Evolutionary conservation across 2,888 invertebrate genomes (phyloP), one percentile per base, ranked within the genome.

Genomic region (Drosophila acutilabella): DNA sequence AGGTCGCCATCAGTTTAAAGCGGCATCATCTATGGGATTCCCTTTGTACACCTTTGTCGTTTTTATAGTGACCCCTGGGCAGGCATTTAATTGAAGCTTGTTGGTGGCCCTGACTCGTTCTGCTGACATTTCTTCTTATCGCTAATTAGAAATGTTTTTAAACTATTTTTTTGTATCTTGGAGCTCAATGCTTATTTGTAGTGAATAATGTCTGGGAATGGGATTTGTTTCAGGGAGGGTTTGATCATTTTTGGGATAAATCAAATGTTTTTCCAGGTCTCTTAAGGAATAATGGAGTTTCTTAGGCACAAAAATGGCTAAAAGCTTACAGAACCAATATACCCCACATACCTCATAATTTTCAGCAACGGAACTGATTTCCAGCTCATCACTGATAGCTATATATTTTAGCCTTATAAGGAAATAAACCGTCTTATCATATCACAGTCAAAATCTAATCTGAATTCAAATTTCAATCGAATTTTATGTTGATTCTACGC

Each of bases 21-120:
- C 76, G 88, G 85, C 88, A 78, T 18, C 84, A 64, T 81, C 88
- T 81, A 78, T 74, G 61, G 48, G 53, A 33, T 53, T 54, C 18
- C 30, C 11, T 2, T 6, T 14, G 16, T 42, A 33, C 2, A 54
- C 16, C 58, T 16, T 23, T n/a, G 23, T 16, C 26, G 8, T 57
- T 54, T 72, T 54, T 38, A 6, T 30, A 30, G 30, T 77, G 71
- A 76, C 66, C 77, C 66, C 58, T 64, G 57, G 51, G 54, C 64
- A 3, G 48, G 23, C 69, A 60, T 81, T 84, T 89, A 83, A 83
- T 83, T 83, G 89, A 88, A 84, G 66, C 79, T 78, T 81, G 66
- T 61, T 72, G 83, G 89, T 84, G 89, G 83, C 60, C 87, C 48
- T 20, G 26, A 20, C 42, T 45, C 36, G 45, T 18, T 33, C 38